Evolutionary conservation across 2,797 vertebrate genomes (phyloP).

Genomic region (Hafferia zeledoni): DNA sequence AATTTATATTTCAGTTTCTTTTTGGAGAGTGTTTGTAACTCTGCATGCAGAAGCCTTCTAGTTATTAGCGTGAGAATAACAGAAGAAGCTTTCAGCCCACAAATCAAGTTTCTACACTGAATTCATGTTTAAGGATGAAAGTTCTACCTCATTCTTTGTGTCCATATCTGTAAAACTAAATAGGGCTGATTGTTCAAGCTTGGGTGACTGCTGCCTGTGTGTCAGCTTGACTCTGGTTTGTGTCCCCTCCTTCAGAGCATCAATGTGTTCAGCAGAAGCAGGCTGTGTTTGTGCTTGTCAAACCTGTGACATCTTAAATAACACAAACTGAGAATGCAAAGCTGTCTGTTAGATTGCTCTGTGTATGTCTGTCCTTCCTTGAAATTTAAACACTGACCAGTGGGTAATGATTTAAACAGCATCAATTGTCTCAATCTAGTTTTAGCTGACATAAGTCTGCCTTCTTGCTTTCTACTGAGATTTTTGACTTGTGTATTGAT

Average conservation of each 20-base stretch:
- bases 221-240: not conserved
- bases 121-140: not conserved
- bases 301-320: not conserved
- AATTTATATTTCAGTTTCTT: not conserved
- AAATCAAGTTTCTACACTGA: not conserved
- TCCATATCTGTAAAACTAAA: accelerated
- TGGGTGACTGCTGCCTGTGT: not conserved
- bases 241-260: not conserved
- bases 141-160: not conserved
- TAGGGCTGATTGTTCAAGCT: not conserved
- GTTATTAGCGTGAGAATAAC: not conserved
- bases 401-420: not conserved
- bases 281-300: not conserved
- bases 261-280: not conserved
- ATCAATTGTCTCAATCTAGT: not conserved
- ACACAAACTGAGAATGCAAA: not conserved
- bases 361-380: not conserved
- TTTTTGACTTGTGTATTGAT: not conserved
- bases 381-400: not conserved
- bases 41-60: not conserved
- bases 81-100: not conserved
- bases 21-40: not conserved
- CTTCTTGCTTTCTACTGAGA: not conserved
- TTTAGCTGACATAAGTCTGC: not conserved
- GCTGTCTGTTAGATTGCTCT: not conserved